Percentiles rank a stretch among this genome's conserved stretches.
phyloP scores from a whole-genome alignment of 2,888 invertebrate genomes.

The Drosophila seclusa region DNA sequence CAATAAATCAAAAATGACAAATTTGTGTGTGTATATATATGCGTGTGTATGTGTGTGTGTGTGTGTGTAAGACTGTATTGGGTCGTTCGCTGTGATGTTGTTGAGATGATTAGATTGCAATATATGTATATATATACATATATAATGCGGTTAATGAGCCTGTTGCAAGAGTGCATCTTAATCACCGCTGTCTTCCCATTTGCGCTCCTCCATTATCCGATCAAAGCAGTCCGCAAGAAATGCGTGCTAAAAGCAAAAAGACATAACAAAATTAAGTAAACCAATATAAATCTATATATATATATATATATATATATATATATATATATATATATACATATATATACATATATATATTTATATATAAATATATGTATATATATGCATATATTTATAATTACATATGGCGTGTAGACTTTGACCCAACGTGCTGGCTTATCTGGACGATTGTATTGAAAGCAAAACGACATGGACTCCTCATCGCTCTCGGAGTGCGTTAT shows the following conservation, averaged over 20 bases:
- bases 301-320: neutral
- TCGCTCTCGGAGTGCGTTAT: constrained; percentile 95
- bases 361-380: neutral
- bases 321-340: neutral
- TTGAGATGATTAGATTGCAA: constrained; percentile 41
- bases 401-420: constrained; percentile 95
- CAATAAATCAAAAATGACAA: constrained; percentile 1
- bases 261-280: neutral
- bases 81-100: constrained; percentile 44
- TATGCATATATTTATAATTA: constrained; percentile 86
- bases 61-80: constrained; percentile 36
- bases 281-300: constrained; percentile 6
- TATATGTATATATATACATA: constrained; percentile 8
- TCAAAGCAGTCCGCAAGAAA: constrained; percentile 93
- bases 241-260: constrained; percentile 75
- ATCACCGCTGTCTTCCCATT: constrained; percentile 93
- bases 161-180: constrained; percentile 84
- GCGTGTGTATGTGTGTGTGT: constrained; percentile 29
- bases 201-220: constrained; percentile 96
- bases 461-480: constrained; percentile 96
- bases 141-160: constrained; percentile 25
- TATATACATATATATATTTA: neutral
- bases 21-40: constrained; percentile 11
- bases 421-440: constrained; percentile 93
- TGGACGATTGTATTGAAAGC: constrained; percentile 92